A percentile compares a stretch with the other conserved stretches of the same genome.
Evolutionary conservation across 1,140 invertebrate genomes (phyloP).

Genomic region (Pseudobourletiella spinata): DNA sequence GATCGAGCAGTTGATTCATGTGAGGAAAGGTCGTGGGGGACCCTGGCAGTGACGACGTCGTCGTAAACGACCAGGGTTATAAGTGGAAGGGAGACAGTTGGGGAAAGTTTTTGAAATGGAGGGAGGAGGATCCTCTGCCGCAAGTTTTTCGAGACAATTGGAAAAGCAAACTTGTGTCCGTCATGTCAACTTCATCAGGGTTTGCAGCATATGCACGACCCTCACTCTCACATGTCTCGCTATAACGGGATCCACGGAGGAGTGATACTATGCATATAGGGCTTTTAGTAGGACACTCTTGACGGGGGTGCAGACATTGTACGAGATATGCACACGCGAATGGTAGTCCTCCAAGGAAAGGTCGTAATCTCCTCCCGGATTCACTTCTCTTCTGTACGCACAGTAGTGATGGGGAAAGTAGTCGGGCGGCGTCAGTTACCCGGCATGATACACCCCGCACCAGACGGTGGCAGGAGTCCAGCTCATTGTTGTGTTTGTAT

Average conservation of each 20-base stretch:
- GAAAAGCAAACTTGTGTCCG: slow-evolving; percentile 5
- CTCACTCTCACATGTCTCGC: neutral
- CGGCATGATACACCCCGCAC: no score
- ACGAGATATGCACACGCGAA: neutral
- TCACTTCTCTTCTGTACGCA: neutral
- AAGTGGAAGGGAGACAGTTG: neutral
- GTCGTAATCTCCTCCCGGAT: no score
- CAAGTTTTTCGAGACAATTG: neutral
- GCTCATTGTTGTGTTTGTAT: no score
- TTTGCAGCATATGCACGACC: neutral
- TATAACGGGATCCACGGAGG: neutral
- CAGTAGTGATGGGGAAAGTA: neutral
- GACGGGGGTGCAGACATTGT: neutral
- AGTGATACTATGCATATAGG: neutral
- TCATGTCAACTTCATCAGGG: neutral
- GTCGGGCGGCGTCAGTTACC: no score
- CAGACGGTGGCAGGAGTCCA: no score
- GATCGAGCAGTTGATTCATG: no score
- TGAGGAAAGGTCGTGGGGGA: no score
- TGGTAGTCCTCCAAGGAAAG: neutral
- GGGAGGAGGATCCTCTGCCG: neutral
- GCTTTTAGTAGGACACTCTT: neutral
- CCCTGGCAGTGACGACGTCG: no score
- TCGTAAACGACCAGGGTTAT: neutral
- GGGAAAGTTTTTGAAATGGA: neutral